A percentile compares a stretch with the other conserved stretches of the same genome.
These are phyloP conservation scores for Pimephales promelas DNA, from an alignment of 2,113 vertebrate genomes.

Conservation along the genomic window DNA sequence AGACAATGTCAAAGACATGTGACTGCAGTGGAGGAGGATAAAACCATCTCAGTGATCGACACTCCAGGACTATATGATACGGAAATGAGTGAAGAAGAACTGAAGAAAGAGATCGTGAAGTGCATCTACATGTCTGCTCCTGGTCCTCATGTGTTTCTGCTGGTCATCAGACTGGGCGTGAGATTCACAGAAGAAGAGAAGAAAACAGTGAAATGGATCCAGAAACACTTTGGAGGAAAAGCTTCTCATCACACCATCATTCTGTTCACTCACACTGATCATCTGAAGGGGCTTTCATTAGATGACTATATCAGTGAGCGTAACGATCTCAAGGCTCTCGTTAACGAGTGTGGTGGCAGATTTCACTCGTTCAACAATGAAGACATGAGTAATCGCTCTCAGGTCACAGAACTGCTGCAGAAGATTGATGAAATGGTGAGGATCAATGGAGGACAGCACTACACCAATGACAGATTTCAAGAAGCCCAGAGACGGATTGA, in stretches of 20 bases:
- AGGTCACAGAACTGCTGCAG: not conserved
- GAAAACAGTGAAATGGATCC: not conserved
- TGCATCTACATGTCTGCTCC: not conserved
- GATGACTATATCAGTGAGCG: not conserved
- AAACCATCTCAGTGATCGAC: not conserved
- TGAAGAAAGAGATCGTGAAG: not conserved
- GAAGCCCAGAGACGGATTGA: no score
- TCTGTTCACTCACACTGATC: not conserved
- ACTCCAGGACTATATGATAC: not conserved
- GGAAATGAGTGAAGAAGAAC: not conserved
- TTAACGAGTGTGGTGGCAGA: not conserved
- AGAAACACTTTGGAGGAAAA: not conserved
- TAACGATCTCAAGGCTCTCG: not conserved
- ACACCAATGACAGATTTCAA: not conserved
- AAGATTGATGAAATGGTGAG: not conserved
- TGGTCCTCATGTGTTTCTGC: slow-evolving; percentile 1
- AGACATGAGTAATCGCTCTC: not conserved
- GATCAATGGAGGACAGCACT: not conserved
- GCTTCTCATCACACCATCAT: not conserved
- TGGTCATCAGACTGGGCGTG: not conserved
- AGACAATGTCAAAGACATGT: not conserved
- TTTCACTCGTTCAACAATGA: not conserved
- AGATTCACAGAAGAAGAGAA: not conserved
- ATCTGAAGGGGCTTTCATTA: not conserved
- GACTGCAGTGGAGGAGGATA: not conserved